These are phyloP conservation scores for Petrocephalus schoutedeni DNA, from an alignment of 2,797 vertebrate species.

Conservation along the genomic window DNA sequence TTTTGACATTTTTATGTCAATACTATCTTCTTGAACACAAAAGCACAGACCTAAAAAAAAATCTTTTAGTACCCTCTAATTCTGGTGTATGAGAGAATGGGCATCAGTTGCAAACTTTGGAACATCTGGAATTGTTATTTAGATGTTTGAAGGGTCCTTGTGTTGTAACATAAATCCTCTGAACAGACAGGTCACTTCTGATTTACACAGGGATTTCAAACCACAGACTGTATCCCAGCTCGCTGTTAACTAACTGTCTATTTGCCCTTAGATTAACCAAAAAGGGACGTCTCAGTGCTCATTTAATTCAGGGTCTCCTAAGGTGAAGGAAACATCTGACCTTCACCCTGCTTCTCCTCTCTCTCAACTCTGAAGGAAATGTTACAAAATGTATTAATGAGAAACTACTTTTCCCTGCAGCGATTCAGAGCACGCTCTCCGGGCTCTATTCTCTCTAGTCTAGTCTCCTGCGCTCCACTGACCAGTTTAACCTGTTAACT, in stretches of 20 bases:
- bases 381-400: not conserved
- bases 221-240: not conserved
- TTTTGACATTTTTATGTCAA: not conserved
- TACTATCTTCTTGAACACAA: not conserved
- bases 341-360: conserved; percentile 18
- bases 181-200: not conserved
- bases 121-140: conserved; percentile 17
- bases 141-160: conserved; percentile 3
- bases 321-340: conserved; percentile 32
- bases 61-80: conserved; percentile 8
- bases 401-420: not conserved
- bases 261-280: not conserved
- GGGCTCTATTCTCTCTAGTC: too few relatives aligned
- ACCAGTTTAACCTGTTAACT: not conserved
- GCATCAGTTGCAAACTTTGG: conserved; percentile 10
- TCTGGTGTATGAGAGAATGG: not conserved
- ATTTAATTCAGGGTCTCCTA: conserved; percentile 29
- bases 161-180: conserved; percentile 12
- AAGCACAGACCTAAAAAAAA: not conserved
- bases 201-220: not conserved
- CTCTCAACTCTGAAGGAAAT: conserved; percentile 14
- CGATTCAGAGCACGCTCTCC: not conserved
- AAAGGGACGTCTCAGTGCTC: not conserved
- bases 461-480: not conserved
- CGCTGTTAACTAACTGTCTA: not conserved